Percentiles rank a stretch among this genome's conserved stretches.
These are phyloP conservation scores for Corvus hawaiiensis DNA, from an alignment of 2,113 vertebrate species.

Conservation along the genomic window DNA sequence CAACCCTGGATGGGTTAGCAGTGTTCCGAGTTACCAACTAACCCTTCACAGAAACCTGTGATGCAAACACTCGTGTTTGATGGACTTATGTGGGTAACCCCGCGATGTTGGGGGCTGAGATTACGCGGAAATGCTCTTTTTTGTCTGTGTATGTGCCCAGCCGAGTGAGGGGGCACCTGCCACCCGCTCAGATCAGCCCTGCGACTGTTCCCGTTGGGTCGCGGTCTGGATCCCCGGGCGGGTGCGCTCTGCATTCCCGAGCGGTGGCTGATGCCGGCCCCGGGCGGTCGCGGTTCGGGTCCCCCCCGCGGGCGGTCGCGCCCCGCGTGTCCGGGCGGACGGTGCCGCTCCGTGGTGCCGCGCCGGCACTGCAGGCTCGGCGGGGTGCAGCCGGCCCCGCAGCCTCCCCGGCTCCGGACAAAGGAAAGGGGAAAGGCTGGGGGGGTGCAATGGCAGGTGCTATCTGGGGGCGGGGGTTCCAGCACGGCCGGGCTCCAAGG, in stretches of 20 bases:
- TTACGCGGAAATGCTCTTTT: background rate
- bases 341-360: conserved; percentile 54
- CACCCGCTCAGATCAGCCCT: too few species aligned
- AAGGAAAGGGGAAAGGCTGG: background rate
- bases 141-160: rapidly evolving
- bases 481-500: background rate
- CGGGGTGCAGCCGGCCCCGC: background rate
- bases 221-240: rapidly evolving
- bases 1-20: background rate
- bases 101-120: background rate
- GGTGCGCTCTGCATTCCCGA: background rate
- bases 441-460: background rate
- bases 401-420: background rate
- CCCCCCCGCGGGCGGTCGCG: background rate
- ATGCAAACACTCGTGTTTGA: rapidly evolving
- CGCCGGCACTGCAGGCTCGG: background rate
- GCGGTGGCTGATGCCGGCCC: background rate
- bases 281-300: too few species aligned
- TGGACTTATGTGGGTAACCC: rapidly evolving
- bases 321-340: conserved; percentile 18
- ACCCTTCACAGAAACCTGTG: background rate
- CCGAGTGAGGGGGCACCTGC: background rate
- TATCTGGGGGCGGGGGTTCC: background rate
- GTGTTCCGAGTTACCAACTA: background rate
- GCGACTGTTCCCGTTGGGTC: rapidly evolving